Evolutionary conservation across 1,140 invertebrate species (phyloP), one percentile per base, ranked within the genome.

Genomic region (Lordiphosa collinella): DNA sequence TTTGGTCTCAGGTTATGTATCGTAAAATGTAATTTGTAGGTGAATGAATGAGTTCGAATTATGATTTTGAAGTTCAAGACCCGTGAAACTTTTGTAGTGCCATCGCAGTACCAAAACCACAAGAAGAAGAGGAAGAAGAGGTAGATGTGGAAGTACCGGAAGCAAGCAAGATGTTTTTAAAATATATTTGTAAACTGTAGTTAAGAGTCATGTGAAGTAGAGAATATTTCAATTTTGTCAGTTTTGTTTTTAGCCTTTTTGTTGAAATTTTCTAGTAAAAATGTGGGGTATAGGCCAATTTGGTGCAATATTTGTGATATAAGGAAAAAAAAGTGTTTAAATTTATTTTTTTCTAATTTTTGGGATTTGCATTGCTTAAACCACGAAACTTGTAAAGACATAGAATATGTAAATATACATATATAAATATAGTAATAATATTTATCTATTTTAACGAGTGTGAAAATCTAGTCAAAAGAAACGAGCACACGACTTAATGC

Each of bases 261-360:
- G 50, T 78, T 78, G 1, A 38, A 38, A 57, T 57, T 51, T 66
- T 71, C 7, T 82, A 82, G 76, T 49, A 29, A 84, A 82, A 76
- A 76, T 80, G 43, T 82, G 66, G 61, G 52, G 55, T 71, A 78
- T 82, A 86, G 84, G 84, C 84, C 84, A 85, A 69, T 87, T 87
- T 29, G 73, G 84, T 87, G 84, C 84, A 87, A 87, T 87, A 87
- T 84, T 82, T 87, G 84, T 87, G 84, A 86, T 86, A 86, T 82
- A 84, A 84, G 78, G 36, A 58, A 66, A 25, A 14, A 54, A 16
- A 43, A 50, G 12, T 54, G 12, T 32, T 32, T 12, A 25, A 44
- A 34, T n/a, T 22, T 35, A 6, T 6, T 29, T 38, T 63, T 13
- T 48, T 56, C 25, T 35, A n/a, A n/a, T n/a, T 44, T 66, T 49